These are phyloP conservation scores for Brienomyrus brachyistius DNA, from an alignment of 2,113 vertebrate genomes.

Conservation along the genomic window DNA sequence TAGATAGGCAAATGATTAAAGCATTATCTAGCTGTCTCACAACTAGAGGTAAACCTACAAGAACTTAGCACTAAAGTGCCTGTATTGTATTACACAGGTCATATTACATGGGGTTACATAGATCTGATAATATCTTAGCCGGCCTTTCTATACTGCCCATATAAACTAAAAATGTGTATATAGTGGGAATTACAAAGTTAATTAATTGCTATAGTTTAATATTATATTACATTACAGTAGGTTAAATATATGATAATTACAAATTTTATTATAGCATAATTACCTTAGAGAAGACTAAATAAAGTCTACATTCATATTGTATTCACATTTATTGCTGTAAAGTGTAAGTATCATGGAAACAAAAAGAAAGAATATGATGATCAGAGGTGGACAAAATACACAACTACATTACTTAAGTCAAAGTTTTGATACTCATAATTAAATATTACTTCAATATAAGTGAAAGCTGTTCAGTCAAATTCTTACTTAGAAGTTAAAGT, in stretches of 20 bases:
- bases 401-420: too few relatives aligned
- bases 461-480: too few relatives aligned
- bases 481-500: too few relatives aligned
- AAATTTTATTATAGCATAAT: neutral
- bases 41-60: neutral
- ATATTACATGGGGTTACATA: neutral
- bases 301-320: neutral
- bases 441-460: too few relatives aligned
- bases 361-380: neutral
- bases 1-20: neutral
- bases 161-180: neutral
- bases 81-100: neutral
- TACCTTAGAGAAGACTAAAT: neutral
- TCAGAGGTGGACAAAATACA: neutral
- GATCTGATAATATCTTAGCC: neutral
- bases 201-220: neutral
- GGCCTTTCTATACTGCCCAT: neutral
- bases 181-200: slow-evolving; percentile 3
- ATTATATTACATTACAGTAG: neutral
- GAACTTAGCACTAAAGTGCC: neutral
- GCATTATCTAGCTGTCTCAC: slow-evolving; percentile 1
- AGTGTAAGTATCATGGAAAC: neutral
- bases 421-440: too few relatives aligned
- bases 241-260: neutral
- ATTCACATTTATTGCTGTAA: slow-evolving; percentile 2